phyloP scores from a whole-genome alignment of 2,888 invertebrate genomes.

The Tetheella fluctuosa region DNA sequence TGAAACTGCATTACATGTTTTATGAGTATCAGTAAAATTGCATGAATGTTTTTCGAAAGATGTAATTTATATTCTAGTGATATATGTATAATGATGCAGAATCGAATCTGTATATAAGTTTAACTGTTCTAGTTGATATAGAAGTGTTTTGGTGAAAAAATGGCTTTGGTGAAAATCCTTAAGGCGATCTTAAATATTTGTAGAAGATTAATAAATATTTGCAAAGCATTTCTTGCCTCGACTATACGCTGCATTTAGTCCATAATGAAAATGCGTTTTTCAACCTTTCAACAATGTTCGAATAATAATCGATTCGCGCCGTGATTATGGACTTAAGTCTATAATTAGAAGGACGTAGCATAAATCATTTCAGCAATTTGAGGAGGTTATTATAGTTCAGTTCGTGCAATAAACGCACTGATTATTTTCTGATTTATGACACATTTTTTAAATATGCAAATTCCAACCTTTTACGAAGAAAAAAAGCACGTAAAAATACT shows the following conservation, averaged over 20 bases:
- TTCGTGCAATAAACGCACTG: constrained; percentile 25
- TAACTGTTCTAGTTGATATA: too few species aligned
- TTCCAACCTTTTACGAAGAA: constrained; percentile 32
- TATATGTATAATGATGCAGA: too few species aligned
- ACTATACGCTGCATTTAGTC: neutral
- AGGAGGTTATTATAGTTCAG: constrained; percentile 28
- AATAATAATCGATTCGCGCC: neutral
- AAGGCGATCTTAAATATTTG: neutral
- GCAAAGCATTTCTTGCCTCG: neutral
- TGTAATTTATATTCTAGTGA: too few species aligned
- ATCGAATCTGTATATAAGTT: too few species aligned
- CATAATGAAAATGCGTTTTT: too few species aligned
- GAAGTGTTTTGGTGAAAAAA: too few species aligned
- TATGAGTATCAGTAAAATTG: neutral
- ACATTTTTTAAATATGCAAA: constrained; percentile 35
- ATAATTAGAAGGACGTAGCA: constrained; percentile 25
- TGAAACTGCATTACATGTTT: constrained; percentile 17
- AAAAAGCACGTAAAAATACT: constrained; percentile 21
- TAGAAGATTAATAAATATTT: too few species aligned
- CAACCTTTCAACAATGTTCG: neutral
- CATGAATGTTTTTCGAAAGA: too few species aligned
- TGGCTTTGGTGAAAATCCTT: too few species aligned
- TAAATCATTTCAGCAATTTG: constrained; percentile 38
- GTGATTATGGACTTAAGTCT: neutral
- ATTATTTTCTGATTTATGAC: constrained; percentile 21